These are phyloP conservation scores for Aspidoscelis tigris DNA, from an alignment of 2,113 vertebrate genomes.

Conservation along the genomic window DNA sequence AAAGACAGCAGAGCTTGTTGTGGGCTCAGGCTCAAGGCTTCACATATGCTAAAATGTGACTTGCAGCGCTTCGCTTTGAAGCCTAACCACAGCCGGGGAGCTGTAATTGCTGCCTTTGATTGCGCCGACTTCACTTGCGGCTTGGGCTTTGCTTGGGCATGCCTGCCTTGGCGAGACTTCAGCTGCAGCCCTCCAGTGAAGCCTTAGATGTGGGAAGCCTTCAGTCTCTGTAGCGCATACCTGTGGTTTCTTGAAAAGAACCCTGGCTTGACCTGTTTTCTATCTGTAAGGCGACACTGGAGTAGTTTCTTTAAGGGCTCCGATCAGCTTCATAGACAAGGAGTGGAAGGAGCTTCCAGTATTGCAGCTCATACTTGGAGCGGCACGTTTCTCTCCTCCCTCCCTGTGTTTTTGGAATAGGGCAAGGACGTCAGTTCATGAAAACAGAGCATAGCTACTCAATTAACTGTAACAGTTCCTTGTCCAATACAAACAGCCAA, in stretches of 20 bases:
- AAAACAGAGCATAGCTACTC: neutral
- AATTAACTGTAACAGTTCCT: neutral
- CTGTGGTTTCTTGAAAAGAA: constrained; percentile 87
- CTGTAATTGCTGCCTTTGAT: constrained; percentile 90
- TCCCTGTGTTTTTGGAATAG: neutral
- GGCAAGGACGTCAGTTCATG: neutral
- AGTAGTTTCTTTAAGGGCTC: constrained; percentile 31
- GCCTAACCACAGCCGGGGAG: constrained; percentile 84
- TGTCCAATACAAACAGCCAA: too few relatives aligned
- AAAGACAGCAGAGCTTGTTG: constrained; percentile 58
- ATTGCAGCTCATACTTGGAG: neutral
- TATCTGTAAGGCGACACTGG: constrained; percentile 63
- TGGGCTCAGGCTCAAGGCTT: constrained; percentile 62
- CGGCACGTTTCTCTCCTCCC: neutral
- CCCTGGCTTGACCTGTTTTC: constrained; percentile 80
- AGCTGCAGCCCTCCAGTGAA: constrained; percentile 82
- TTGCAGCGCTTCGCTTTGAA: constrained; percentile 85
- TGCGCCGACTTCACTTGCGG: constrained; percentile 75
- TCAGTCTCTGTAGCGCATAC: constrained; percentile 83
- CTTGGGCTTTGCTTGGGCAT: constrained; percentile 74
- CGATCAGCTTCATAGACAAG: constrained; percentile 41
- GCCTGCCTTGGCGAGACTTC: constrained; percentile 77
- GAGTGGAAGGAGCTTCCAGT: constrained; percentile 30
- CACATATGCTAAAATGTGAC: constrained; percentile 77
- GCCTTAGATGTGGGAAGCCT: constrained; percentile 90